A percentile compares a stretch with the other conserved stretches of the same genome.
These are phyloP conservation scores for Ceratosolen solmsi DNA, from an alignment of 1,140 invertebrate genomes.

Conservation along the genomic window DNA sequence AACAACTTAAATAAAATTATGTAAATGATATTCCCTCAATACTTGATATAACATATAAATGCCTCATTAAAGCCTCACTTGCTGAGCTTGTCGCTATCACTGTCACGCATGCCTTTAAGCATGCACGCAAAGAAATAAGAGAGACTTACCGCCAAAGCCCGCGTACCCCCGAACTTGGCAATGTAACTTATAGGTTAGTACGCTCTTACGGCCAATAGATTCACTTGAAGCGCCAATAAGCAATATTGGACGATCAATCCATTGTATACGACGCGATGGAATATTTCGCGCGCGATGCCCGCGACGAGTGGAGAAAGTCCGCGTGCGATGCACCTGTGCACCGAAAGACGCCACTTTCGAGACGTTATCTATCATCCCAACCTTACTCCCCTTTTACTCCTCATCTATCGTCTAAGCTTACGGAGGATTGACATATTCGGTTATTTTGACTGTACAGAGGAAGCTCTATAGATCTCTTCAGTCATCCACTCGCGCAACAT, in stretches of 20 bases:
- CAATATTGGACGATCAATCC: slow-evolving; percentile 41
- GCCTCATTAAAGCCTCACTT: too few species aligned
- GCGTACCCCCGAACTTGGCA: too few species aligned
- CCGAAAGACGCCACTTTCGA: slow-evolving; percentile 17
- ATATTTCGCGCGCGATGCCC: slow-evolving; percentile 5
- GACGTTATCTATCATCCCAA: slow-evolving; percentile 43
- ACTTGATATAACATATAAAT: too few species aligned
- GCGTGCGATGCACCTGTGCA: not conserved
- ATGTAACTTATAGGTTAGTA: too few species aligned
- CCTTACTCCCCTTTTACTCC: not conserved
- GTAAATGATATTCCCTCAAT: too few species aligned
- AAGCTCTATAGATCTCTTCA: slow-evolving; percentile 1
- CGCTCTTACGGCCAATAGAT: too few species aligned
- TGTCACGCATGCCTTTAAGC: too few species aligned
- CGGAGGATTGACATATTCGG: slow-evolving; percentile 23
- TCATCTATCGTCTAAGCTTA: not conserved
- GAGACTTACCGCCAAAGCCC: too few species aligned
- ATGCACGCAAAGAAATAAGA: too few species aligned
- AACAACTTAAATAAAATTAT: too few species aligned
- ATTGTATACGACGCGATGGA: slow-evolving; percentile 10
- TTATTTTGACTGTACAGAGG: slow-evolving; percentile 16
- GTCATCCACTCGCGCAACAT: not conserved
- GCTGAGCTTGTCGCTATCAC: too few species aligned
- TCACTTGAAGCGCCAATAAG: slow-evolving; percentile 12
- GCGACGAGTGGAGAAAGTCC: not conserved